Evolutionary conservation across 2,888 invertebrate species (phyloP), one percentile per base, ranked within the genome.

Genomic region (Strigamia transsilvanica): DNA sequence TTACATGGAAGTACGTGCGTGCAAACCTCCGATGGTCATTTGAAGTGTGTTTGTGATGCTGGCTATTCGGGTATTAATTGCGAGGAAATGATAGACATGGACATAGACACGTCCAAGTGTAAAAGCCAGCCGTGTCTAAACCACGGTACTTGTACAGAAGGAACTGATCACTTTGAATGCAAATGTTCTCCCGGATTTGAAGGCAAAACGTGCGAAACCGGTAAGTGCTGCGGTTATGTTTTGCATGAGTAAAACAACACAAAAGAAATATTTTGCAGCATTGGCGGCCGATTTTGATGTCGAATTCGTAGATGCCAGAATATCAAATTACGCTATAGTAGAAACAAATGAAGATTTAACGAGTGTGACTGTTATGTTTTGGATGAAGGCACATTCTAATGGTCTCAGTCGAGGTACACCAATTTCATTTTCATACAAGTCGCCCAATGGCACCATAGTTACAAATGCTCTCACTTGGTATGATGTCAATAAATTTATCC

Each of bases 311-410:
- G 51, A 2, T 4, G 80, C 51, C 15, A 21, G 6, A 51, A 51
- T 10, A 12, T 13, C 51, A 10, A 51, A 80, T 42, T 51, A 80
- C 15, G 80, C 34, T 5, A 80, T 6, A 15, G 21, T 80, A 23
- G 9, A 42, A 13, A 41, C 18, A 2, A 21, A 51, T 7, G 80
- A 46, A 32, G 81, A 81, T 66, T 34, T 81, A n/a, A 3, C 9
- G 10, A 85, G 91, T 88, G 88, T 92, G n/a, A 90, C 91, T 1
- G 88, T 91, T 56, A 91, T 92, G 84, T 88, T 92, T 78, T 93
- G 93, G 93, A 89, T 93, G n/a, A n/a, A n/a, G n/a, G n/a, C n/a
- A n/a, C n/a, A n/a, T n/a, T n/a, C n/a, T n/a, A n/a, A n/a, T n/a
- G n/a, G n/a, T n/a, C n/a, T n/a, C n/a, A n/a, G n/a, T n/a, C n/a